These are phyloP conservation scores for Dasysyrphus albostriatus DNA, from an alignment of 2,888 invertebrate genomes.

Conservation along the genomic window DNA sequence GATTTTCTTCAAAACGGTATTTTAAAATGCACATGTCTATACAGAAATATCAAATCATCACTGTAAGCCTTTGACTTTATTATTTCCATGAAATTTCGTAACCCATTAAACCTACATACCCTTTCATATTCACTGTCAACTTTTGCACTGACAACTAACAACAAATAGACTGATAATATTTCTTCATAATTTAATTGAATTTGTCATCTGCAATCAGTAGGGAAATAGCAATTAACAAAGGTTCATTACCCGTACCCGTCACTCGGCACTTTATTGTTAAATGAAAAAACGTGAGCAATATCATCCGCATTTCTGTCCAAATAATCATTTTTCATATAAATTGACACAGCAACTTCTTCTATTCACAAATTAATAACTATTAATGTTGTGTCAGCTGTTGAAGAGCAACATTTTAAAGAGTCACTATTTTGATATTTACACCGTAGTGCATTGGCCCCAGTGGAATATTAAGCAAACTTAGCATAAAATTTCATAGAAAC, in stretches of 20 bases:
- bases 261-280: neutral
- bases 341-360: slow-evolving; percentile 26
- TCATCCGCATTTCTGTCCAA: slow-evolving; percentile 43
- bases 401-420: neutral
- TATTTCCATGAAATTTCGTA: neutral
- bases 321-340: slow-evolving; percentile 63
- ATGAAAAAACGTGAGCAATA: slow-evolving; percentile 42
- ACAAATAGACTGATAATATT: neutral
- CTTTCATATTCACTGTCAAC: neutral
- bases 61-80: neutral
- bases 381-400: slow-evolving; percentile 55
- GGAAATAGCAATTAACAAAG: neutral
- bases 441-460: slow-evolving; percentile 20
- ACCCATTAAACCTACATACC: neutral
- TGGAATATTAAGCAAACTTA: slow-evolving; percentile 40
- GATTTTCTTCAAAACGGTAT: too few species aligned
- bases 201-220: neutral
- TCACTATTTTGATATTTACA: neutral
- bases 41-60: too few species aligned
- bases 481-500: slow-evolving; percentile 51
- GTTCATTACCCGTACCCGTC: slow-evolving; percentile 48
- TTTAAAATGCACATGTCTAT: too few species aligned
- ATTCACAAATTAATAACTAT: slow-evolving; percentile 57
- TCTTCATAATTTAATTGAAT: neutral
- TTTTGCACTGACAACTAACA: neutral